Conservation (phyloP, 2,888 invertebrate genomes). For the Meganola albula region DNA sequence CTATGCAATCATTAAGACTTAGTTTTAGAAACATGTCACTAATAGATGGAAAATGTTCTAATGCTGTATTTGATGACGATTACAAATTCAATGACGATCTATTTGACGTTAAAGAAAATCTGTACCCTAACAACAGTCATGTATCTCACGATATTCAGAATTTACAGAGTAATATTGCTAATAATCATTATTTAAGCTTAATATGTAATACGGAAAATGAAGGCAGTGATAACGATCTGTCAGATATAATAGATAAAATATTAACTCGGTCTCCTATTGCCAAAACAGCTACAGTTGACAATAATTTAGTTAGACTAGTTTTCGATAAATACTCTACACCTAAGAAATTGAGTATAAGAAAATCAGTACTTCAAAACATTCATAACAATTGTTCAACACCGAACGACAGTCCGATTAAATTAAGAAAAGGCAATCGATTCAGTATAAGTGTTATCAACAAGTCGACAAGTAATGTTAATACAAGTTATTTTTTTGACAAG, state of each 20-base stretch:
- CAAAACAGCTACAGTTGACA: slow-evolving; percentile 52
- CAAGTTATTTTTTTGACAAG: slow-evolving; percentile 76
- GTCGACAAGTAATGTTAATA: slow-evolving; percentile 44
- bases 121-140: slow-evolving; percentile 8
- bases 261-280: slow-evolving; percentile 40
- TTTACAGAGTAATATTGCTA: slow-evolving; percentile 28
- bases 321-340: slow-evolving; percentile 50
- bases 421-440: slow-evolving; percentile 22
- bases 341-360: slow-evolving; percentile 35
- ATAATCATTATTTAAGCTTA: slow-evolving; percentile 35
- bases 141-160: slow-evolving; percentile 12
- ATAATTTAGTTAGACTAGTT: slow-evolving; percentile 52
- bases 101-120: slow-evolving; percentile 13
- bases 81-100: not conserved
- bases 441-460: slow-evolving; percentile 33
- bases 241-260: slow-evolving; percentile 60
- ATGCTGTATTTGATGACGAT: not conserved
- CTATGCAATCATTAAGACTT: slow-evolving; percentile 32
- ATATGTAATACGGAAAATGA: slow-evolving; percentile 39
- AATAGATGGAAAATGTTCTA: not conserved
- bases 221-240: slow-evolving; percentile 46
- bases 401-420: slow-evolving; percentile 43
- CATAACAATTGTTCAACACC: slow-evolving; percentile 64
- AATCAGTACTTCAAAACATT: slow-evolving; percentile 36
- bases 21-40: slow-evolving; percentile 47